These are phyloP conservation scores for Lochmaea crataegi DNA, from an alignment of 2,888 invertebrate species.

Conservation along the genomic window DNA sequence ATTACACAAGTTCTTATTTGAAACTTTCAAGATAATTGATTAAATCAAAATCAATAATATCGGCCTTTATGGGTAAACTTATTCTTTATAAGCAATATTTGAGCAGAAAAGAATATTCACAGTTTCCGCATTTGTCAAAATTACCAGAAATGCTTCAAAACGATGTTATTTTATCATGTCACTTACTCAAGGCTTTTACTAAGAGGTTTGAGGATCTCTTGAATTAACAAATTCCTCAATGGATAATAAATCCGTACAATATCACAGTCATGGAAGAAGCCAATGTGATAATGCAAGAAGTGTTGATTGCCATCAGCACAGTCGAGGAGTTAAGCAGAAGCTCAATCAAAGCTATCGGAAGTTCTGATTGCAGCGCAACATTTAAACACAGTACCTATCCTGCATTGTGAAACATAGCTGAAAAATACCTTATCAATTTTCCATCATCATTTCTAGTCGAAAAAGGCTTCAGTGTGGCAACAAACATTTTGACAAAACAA, in stretches of 20 bases:
- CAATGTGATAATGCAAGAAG: neutral
- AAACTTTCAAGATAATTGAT: too few relatives aligned
- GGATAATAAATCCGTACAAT: constrained; percentile 5
- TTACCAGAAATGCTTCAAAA: too few relatives aligned
- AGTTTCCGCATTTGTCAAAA: too few relatives aligned
- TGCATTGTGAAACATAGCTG: neutral
- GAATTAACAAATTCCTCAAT: too few relatives aligned
- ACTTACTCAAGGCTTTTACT: too few relatives aligned
- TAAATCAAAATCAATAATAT: too few relatives aligned
- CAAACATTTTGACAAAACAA: neutral
- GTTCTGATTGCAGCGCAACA: neutral
- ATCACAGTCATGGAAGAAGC: neutral
- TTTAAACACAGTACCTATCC: neutral
- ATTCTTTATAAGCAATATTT: too few relatives aligned
- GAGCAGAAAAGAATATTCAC: too few relatives aligned
- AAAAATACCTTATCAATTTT: constrained; percentile 2
- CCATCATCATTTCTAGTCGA: neutral
- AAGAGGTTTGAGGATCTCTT: too few relatives aligned
- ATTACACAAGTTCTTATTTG: too few relatives aligned
- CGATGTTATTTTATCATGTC: too few relatives aligned
- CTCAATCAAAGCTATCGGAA: neutral
- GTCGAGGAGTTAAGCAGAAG: neutral
- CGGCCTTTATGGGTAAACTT: too few relatives aligned
- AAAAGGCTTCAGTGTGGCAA: neutral
- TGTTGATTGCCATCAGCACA: neutral